A percentile compares a stretch with the other conserved stretches of the same genome.
These are phyloP conservation scores for Pseudomyrmex gracilis DNA, from an alignment of 1,140 invertebrate genomes.

Conservation along the genomic window DNA sequence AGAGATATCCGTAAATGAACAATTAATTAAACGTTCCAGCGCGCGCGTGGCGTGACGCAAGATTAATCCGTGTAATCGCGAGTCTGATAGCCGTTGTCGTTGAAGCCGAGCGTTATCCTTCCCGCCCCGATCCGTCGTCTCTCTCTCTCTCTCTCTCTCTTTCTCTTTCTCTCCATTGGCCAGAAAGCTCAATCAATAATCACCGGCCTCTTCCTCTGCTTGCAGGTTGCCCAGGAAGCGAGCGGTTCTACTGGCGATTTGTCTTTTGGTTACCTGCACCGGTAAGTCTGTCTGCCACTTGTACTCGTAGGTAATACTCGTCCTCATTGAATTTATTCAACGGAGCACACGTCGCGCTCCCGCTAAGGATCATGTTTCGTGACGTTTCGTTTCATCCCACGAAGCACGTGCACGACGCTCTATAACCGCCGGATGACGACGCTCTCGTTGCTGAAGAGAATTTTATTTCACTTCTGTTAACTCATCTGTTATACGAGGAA, in stretches of 20 bases:
- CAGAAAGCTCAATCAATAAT: conserved; percentile 67
- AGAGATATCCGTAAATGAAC: conserved; percentile 17
- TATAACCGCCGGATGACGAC: conserved; percentile 1
- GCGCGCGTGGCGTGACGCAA: conserved; percentile 23
- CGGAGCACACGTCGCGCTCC: background rate
- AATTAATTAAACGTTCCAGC: conserved; percentile 41
- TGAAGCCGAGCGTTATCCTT: conserved; percentile 40
- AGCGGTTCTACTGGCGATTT: conserved; percentile 69
- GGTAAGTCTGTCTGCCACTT: conserved; percentile 74
- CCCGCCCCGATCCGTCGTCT: too few relatives aligned
- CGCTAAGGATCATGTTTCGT: conserved; percentile 4
- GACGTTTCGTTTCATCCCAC: background rate
- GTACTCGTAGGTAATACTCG: background rate
- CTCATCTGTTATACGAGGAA: background rate
- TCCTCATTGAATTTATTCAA: conserved; percentile 44
- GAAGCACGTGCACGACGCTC: conserved; percentile 1
- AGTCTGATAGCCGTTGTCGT: conserved; percentile 26
- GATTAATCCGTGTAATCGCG: conserved; percentile 42
- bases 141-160: conserved; percentile 17
- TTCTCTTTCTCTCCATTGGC: conserved; percentile 28
- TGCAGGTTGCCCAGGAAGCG: conserved; percentile 76
- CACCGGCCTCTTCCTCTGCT: conserved; percentile 63
- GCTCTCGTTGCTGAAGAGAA: conserved; percentile 29
- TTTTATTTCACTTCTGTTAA: conserved; percentile 53
- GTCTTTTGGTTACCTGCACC: conserved; percentile 75